Evolutionary conservation across 2,888 invertebrate genomes (phyloP).

Genomic region (Diarsia dahlii): DNA sequence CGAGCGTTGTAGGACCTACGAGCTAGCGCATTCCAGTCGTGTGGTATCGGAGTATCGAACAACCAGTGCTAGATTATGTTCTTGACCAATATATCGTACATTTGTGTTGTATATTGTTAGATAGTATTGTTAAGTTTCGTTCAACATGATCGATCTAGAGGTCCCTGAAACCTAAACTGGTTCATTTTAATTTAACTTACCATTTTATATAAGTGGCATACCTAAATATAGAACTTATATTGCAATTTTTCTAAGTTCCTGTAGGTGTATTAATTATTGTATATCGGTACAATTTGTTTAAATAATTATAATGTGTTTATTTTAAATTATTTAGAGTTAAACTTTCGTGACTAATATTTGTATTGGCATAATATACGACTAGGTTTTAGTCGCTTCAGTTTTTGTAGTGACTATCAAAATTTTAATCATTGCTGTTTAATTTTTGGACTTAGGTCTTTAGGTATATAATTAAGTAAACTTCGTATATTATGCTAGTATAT

Average conservation of each 20-base stretch:
- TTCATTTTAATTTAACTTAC: constrained; percentile 81
- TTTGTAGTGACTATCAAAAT: constrained; percentile 42
- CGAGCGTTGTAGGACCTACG: constrained; percentile 60
- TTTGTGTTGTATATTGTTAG: constrained; percentile 82
- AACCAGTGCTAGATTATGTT: constrained; percentile 81
- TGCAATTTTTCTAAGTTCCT: constrained; percentile 91
- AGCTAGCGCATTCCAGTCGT: constrained; percentile 88
- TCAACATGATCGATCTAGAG: constrained; percentile 71
- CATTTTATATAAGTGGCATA: constrained; percentile 89
- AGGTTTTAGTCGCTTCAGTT: constrained; percentile 56
- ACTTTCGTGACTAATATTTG: constrained; percentile 82
- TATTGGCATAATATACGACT: constrained; percentile 81
- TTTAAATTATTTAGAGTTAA: constrained; percentile 89
- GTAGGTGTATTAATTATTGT: constrained; percentile 90
- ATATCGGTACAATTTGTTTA: constrained; percentile 90
- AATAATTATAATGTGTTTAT: constrained; percentile 88
- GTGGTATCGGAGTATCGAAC: constrained; percentile 60
- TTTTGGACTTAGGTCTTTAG: constrained; percentile 54
- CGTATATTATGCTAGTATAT: constrained; percentile 83
- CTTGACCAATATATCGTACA: constrained; percentile 83
- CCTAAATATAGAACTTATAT: constrained; percentile 90
- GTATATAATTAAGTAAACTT: constrained; percentile 57
- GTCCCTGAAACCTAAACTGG: constrained; percentile 74
- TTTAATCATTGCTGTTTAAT: constrained; percentile 49
- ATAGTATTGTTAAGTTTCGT: constrained; percentile 80